Evolutionary conservation across 2,113 vertebrate genomes (phyloP), one percentile per base, ranked within the genome.

Genomic region (Cairina moschata): DNA sequence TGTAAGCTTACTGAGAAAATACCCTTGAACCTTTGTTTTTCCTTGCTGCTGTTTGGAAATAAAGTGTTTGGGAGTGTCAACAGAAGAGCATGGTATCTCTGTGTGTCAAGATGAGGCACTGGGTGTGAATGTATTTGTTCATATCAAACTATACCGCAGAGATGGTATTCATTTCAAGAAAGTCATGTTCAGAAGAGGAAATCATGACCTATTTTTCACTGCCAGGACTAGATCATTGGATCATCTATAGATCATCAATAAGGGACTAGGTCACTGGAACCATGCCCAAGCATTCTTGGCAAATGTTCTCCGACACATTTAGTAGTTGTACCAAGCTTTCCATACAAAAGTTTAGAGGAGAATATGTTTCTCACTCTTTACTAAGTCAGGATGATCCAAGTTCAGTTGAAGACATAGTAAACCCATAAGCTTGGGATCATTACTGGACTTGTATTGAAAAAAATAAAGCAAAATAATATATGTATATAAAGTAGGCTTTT

Each of bases 81-180:
- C 1, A 9, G 26, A 44, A 44, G 40, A 40, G 6, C 0, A 0
- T 36, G 31, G 16, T 8, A 56, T 7, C 4, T 60, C 58, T 56
- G 15, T 32, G 32, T 58, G 12, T 40, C 60, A 87, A 21, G 14
- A 23, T 60, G 22, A 58, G 22, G 28, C 36, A 42, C 11, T 10
- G 58, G 28, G 4, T 52, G 28, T 79, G 23, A 72, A 60, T 54
- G 26, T 20, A 40, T 23, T 76, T 85, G 21, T 36, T 62, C 40
- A 11, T 26, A 3, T 22, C 16, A 32, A 88, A 11, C 63, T 42
- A 11, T 36, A 18, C 10, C 73, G 25, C 34, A 79, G 17, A 40
- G 3, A 15, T 10, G 26, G 18, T 9, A 48, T 34, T 42, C 3
- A 23, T 58, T 42, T 17, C 18, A 46, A 31, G n/a, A 28, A 62